A percentile compares a stretch with the other conserved stretches of the same genome.
Conservation (phyloP, 2,797 vertebrate species). For the Hypotaenidia okinawae region DNA sequence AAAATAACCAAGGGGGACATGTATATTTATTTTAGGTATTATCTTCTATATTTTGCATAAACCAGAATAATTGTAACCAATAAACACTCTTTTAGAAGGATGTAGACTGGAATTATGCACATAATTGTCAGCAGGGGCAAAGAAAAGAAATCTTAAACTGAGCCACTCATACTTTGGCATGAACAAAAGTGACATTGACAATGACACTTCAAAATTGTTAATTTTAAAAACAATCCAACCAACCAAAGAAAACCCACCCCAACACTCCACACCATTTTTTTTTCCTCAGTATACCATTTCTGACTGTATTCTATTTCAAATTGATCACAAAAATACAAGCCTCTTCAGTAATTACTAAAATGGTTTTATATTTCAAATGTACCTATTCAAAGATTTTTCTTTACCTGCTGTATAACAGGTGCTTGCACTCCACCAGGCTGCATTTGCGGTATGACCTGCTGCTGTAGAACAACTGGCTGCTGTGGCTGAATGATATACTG, state of each 20-base stretch:
- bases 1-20: background rate
- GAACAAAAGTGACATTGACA: background rate
- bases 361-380: background rate
- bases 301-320: background rate
- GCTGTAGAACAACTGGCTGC: slow-evolving; percentile 94
- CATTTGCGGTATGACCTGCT: slow-evolving; percentile 92
- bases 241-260: too few relatives aligned
- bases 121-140: background rate
- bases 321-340: background rate
- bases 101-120: background rate
- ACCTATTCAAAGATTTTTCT: background rate
- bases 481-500: slow-evolving; percentile 96
- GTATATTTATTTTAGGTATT: background rate
- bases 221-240: background rate
- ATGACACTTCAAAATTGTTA: background rate
- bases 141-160: background rate
- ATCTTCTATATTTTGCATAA: background rate
- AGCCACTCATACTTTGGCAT: background rate
- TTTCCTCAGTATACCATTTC: background rate
- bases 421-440: slow-evolving; percentile 94
- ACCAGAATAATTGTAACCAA: background rate
- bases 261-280: too few relatives aligned
- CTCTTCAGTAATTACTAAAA: background rate
- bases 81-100: background rate
- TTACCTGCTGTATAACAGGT: slow-evolving; percentile 97